A percentile compares a stretch with the other conserved stretches of the same genome.
Conservation (phyloP, 2,113 vertebrate genomes). For the Archilochus colubris region DNA sequence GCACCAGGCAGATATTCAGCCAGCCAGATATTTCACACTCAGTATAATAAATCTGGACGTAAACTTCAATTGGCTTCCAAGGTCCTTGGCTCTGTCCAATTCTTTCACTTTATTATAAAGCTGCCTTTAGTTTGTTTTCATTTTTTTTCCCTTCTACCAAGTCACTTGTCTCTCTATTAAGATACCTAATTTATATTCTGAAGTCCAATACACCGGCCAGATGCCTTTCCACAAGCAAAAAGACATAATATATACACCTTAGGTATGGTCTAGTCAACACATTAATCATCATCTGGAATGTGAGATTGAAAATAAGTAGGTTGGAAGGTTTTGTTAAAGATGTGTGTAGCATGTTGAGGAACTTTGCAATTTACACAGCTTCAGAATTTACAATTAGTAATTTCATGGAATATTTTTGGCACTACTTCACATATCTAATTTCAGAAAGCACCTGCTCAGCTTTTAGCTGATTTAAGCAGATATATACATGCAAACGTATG, state of each 20-base stretch:
- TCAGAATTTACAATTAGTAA: neutral
- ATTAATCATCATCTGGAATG: neutral
- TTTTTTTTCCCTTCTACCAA: constrained; percentile 7
- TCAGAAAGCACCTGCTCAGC: neutral
- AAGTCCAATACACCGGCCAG: neutral
- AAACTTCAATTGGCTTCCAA: neutral
- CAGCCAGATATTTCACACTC: neutral
- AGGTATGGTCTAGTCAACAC: neutral
- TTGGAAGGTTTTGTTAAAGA: neutral
- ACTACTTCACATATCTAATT: neutral
- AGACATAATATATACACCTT: neutral
- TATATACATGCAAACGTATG: neutral
- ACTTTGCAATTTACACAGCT: neutral
- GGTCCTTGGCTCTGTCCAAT: neutral
- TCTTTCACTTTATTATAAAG: neutral
- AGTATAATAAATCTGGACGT: neutral
- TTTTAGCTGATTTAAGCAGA: neutral
- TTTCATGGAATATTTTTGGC: neutral
- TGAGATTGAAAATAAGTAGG: neutral
- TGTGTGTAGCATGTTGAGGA: neutral
- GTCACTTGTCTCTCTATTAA: neutral
- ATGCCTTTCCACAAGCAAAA: neutral
- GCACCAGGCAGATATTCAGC: neutral
- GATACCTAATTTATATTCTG: neutral
- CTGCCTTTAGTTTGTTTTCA: neutral